Percentiles rank a stretch among this genome's conserved stretches.
These are phyloP conservation scores for Agrotis puta DNA, from an alignment of 2,888 invertebrate species.

Conservation along the genomic window DNA sequence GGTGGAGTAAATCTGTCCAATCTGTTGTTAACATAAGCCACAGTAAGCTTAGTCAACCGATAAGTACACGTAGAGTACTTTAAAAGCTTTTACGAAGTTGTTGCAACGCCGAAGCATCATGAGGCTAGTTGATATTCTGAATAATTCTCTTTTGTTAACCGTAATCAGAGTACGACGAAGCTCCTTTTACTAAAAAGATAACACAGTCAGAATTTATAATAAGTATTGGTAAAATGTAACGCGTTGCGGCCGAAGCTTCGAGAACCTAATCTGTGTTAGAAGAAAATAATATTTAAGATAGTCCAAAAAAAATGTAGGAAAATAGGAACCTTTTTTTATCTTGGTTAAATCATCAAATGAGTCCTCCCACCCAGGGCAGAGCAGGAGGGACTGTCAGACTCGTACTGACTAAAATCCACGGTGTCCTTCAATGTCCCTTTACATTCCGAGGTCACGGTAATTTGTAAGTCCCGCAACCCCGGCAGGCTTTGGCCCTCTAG, in stretches of 20 bases:
- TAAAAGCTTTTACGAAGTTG: constrained; percentile 48
- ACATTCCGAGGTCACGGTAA: too few relatives aligned
- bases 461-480: too few relatives aligned
- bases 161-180: constrained; percentile 16
- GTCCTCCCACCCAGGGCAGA: too few relatives aligned
- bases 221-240: neutral
- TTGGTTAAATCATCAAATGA: too few relatives aligned
- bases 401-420: too few relatives aligned
- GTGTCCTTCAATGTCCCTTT: too few relatives aligned
- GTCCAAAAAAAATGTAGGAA: too few relatives aligned
- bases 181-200: constrained; percentile 15
- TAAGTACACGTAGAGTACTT: constrained; percentile 43
- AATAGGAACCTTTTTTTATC: too few relatives aligned
- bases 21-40: constrained; percentile 38
- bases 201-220: constrained; percentile 4
- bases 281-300: too few relatives aligned
- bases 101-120: constrained; percentile 13
- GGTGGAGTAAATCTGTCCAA: constrained; percentile 4
- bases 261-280: neutral
- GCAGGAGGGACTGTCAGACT: too few relatives aligned
- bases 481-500: too few relatives aligned
- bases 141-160: constrained; percentile 42
- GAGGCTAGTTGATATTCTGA: constrained; percentile 30
- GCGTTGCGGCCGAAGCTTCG: neutral
- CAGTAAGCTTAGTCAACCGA: constrained; percentile 37